Evolutionary conservation across 2,113 vertebrate species (phyloP), one percentile per base, ranked within the genome.

Genomic region (Nesoenas mayeri): DNA sequence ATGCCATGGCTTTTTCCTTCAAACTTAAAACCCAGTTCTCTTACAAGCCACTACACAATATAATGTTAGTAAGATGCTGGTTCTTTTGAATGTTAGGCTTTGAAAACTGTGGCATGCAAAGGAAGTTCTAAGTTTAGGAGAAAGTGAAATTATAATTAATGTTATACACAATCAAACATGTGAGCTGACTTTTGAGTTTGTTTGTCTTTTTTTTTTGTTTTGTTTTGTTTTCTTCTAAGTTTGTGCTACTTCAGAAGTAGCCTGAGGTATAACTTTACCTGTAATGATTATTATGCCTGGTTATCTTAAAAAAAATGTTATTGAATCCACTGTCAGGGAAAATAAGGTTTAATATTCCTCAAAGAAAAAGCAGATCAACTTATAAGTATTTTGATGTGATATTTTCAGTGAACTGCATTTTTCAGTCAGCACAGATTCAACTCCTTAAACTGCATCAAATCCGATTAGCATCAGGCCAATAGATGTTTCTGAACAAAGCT

Each of bases 21-120:
- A 36, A 42, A 53, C 20, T 48, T 4, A 11, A 65, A 36, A 12
- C 1, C 21, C 8, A 36, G 1, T 6, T 58, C 3, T n/a, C 10
- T 60, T 62, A 38, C 8, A 17, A 86, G 4, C 11, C 51, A 44
- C 9, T 58, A 12, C 15, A 48, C 20, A 78, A 25, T 0, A 3
- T 20, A 29, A 8, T 14, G 31, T 20, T 53, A 69, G 16, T 40
- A 69, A 60, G 11, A 14, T 36, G 16, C 8, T 72, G 25, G 8
- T 84, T 72, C 64, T 48, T 56, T 53, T 56, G 29, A 50, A 44
- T 32, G 6, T 3, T 54, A 54, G 17, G 9, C 56, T 66, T 86
- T 38, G n/a, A 50, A 61, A 89, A 40, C 19, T 34, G 4, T 14
- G 3, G 4, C 25, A 28, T 38, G 38, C 11, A 60, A 62, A 66